Evolutionary conservation across 2,888 invertebrate genomes (phyloP).

Genomic region (Siphlonurus alternatus): DNA sequence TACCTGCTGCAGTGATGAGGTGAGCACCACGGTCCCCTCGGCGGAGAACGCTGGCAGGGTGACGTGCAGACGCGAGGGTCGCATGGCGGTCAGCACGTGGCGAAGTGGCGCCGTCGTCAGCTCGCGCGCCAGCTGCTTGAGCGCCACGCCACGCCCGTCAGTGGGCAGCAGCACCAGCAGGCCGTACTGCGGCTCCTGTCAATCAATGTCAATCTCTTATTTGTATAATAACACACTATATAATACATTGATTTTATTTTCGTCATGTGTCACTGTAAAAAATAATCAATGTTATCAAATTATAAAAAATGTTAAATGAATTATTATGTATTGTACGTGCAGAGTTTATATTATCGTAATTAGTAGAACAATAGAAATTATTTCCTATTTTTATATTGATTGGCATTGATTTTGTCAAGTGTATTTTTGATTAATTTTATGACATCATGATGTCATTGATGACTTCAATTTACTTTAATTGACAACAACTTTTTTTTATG

Average conservation of each 20-base stretch:
- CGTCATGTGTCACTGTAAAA: too few species aligned
- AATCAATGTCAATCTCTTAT: neutral
- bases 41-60: slow-evolving; percentile 65
- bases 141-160: slow-evolving; percentile 37
- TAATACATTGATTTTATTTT: slow-evolving; percentile 1
- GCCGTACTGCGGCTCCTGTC: slow-evolving; percentile 45
- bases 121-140: slow-evolving; percentile 37
- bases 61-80: slow-evolving; percentile 53
- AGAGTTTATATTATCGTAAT: too few species aligned
- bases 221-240: slow-evolving; percentile 3
- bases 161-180: slow-evolving; percentile 54
- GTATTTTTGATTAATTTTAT: too few species aligned
- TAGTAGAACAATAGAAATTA: too few species aligned
- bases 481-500: too few species aligned
- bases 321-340: too few species aligned
- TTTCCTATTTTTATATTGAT: too few species aligned
- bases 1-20: slow-evolving; percentile 68
- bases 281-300: too few species aligned
- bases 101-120: slow-evolving; percentile 45
- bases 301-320: too few species aligned
- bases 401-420: too few species aligned
- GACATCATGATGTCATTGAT: too few species aligned
- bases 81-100: slow-evolving; percentile 46
- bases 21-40: slow-evolving; percentile 60
- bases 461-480: too few species aligned